Conservation (phyloP, 2,888 invertebrate genomes). For the Microchrysa polita region DNA sequence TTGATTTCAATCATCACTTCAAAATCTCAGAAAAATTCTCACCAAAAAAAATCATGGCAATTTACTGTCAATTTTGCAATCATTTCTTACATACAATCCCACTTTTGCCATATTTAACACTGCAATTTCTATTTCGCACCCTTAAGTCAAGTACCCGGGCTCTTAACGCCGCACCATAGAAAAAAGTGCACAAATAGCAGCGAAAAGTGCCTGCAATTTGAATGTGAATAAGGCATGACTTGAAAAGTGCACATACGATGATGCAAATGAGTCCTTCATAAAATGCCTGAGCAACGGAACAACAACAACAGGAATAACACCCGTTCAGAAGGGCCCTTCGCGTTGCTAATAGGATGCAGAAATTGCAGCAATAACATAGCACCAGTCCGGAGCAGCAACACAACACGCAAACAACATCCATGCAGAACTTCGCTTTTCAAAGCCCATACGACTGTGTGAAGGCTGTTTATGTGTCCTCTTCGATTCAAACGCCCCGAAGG, state of each 20-base stretch:
- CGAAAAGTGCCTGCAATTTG: conserved; percentile 5
- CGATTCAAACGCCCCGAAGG: conserved; percentile 13
- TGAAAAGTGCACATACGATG: conserved; percentile 21
- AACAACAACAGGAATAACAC: conserved; percentile 17
- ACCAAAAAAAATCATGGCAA: not conserved
- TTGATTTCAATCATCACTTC: not conserved
- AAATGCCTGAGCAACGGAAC: not conserved
- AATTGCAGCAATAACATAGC: conserved; percentile 34
- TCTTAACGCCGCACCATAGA: conserved; percentile 3
- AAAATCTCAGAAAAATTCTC: not conserved
- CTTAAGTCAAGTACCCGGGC: conserved; percentile 21
- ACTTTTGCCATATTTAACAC: conserved; percentile 36
- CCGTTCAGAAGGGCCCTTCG: conserved; percentile 10
- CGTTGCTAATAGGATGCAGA: conserved; percentile 38
- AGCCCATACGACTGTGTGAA: conserved; percentile 4
- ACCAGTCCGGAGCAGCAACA: not conserved
- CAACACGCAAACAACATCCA: not conserved
- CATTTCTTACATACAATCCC: conserved; percentile 5
- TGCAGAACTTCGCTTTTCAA: conserved; percentile 6
- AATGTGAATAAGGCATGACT: not conserved
- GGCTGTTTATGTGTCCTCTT: conserved; percentile 19
- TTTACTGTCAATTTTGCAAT: conserved; percentile 35
- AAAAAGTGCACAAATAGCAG: conserved; percentile 33
- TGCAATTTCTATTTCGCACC: conserved; percentile 34
- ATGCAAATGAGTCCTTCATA: conserved; percentile 22